A percentile compares a stretch with the other conserved stretches of the same genome.
These are phyloP conservation scores for Dryomyza anilis DNA, from an alignment of 2,888 invertebrate species.

Conservation along the genomic window DNA sequence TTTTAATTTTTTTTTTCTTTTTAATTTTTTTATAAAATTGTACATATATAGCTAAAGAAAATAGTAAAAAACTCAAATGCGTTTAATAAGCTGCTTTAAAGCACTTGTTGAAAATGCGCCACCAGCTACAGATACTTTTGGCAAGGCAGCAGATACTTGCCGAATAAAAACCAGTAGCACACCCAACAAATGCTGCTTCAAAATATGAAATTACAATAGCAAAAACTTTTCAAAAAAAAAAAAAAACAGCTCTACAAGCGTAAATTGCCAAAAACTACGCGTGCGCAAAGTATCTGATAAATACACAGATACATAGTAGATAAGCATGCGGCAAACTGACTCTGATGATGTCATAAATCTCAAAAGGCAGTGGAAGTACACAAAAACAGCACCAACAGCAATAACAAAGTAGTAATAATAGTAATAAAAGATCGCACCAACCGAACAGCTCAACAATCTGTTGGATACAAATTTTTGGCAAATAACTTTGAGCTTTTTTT, in stretches of 20 bases:
- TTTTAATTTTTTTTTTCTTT: too few relatives aligned
- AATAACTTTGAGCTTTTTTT: constrained; percentile 24
- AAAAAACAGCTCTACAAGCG: not conserved
- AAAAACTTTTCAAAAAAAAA: not conserved
- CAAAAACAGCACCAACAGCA: not conserved
- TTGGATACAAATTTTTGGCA: constrained; percentile 31
- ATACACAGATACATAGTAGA: not conserved
- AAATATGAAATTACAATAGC: not conserved
- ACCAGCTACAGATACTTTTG: not conserved
- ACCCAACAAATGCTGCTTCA: not conserved
- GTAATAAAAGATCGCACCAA: not conserved
- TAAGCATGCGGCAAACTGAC: not conserved
- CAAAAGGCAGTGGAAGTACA: not conserved
- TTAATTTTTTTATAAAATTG: too few relatives aligned
- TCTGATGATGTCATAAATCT: constrained; percentile 30
- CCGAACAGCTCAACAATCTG: constrained; percentile 6
- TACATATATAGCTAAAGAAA: too few relatives aligned
- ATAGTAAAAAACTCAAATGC: too few relatives aligned
- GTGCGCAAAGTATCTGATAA: not conserved
- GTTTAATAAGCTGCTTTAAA: constrained; percentile 1
- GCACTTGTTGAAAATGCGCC: not conserved
- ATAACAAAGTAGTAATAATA: not conserved
- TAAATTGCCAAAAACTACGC: not conserved
- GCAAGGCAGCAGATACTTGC: not conserved
- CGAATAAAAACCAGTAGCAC: not conserved